Conservation (phyloP, 2,113 vertebrate genomes). For the Megaceryle torquata region DNA sequence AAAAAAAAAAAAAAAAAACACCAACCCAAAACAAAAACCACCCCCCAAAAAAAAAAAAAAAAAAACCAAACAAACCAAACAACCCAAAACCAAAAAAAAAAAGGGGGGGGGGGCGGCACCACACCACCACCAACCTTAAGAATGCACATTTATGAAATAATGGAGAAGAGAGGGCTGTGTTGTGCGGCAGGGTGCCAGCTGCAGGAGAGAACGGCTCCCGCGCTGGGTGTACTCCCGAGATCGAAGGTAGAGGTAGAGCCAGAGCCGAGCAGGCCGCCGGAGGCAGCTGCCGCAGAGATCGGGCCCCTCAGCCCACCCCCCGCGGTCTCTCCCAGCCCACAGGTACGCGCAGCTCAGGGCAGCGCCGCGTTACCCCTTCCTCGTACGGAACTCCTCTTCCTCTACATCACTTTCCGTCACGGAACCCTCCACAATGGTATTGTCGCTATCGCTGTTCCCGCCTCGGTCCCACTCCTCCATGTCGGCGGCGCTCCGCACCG, state of each 20-base stretch:
- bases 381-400: slow-evolving; percentile 35
- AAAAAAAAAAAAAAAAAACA: no score
- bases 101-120: no score
- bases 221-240: rapidly evolving
- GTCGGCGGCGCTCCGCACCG: rapidly evolving
- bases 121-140: background rate
- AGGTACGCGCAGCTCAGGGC: background rate
- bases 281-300: background rate
- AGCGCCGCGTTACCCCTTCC: slow-evolving; percentile 7
- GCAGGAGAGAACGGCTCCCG: rapidly evolving
- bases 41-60: no score
- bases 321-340: no score
- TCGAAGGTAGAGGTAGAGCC: no score
- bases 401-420: slow-evolving; percentile 62
- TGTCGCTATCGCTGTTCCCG: slow-evolving; percentile 51
- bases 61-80: no score
- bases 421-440: slow-evolving; percentile 61
- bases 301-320: background rate
- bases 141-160: background rate
- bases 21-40: no score
- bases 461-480: background rate
- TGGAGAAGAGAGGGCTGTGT: no score
- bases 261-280: rapidly evolving
- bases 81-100: no score
- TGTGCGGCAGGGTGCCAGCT: rapidly evolving